Evolutionary conservation across 2,888 invertebrate genomes (phyloP).

Genomic region (Dasysyrphus albostriatus): DNA sequence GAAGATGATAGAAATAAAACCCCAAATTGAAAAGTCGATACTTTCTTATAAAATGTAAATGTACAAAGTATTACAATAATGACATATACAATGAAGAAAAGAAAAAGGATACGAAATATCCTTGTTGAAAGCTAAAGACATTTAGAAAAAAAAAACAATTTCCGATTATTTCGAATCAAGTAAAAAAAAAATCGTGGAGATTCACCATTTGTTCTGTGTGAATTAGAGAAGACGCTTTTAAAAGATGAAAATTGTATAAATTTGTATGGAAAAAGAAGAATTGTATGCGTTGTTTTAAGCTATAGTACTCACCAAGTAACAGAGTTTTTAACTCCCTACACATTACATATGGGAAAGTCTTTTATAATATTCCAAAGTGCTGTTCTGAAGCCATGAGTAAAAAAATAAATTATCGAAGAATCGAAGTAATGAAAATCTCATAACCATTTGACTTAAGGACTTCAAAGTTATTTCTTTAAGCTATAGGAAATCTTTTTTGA

Average conservation of each 20-base stretch:
- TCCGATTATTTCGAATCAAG: neutral
- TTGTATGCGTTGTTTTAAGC: neutral
- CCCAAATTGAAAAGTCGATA: conserved; percentile 11
- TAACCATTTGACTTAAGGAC: no score
- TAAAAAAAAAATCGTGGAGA: neutral
- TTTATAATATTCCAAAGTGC: neutral
- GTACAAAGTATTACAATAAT: conserved; percentile 8
- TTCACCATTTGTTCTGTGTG: neutral
- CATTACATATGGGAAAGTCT: no score
- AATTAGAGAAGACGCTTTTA: neutral
- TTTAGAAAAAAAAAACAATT: neutral
- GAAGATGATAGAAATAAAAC: conserved; percentile 15
- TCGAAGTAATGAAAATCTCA: no score
- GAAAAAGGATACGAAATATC: conserved; percentile 1
- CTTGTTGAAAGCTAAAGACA: neutral
- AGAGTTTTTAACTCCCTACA: neutral
- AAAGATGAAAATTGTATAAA: neutral
- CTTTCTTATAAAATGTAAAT: conserved; percentile 14
- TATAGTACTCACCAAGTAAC: neutral
- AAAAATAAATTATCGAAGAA: no score
- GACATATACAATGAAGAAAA: neutral
- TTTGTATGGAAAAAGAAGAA: neutral
- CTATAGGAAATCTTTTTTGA: no score
- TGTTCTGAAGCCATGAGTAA: neutral
- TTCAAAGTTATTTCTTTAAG: no score